Evolutionary conservation across 2,888 invertebrate species (phyloP), one percentile per base, ranked within the genome.

Genomic region (Oligia fasciuncula): DNA sequence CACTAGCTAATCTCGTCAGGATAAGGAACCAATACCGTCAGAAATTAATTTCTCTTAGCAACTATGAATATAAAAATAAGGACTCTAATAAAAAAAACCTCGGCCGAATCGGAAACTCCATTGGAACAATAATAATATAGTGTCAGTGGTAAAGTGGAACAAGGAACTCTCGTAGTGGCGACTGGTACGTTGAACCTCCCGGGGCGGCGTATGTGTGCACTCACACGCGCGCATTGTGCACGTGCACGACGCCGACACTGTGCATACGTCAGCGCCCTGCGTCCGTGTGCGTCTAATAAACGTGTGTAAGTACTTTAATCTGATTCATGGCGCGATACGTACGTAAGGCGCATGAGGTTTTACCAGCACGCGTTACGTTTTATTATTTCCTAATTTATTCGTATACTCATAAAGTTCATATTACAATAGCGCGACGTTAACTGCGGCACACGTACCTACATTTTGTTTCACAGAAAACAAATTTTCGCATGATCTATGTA

Each of bases 81-180:
- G 92, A 92, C 87, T 89, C 88, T 89, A 88, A 90, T 89, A 88
- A 90, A 92, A 92, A 93, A 93, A 90, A 84, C 85, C 84, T 90
- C 92, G 88, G 84, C 89, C 81, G 88, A 88, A 91, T 95, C 94
- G 94, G 95, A 95, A 95, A 95, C 94, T 94, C 91, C 93, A 94
- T 94, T 95, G 94, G 94, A 95, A 95, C 94, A 94, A 96, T 96
- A 96, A 96, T 96, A 96, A 95, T 94, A 95, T 95, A 95, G 95
- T 96, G 95, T 94, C 95, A 96, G 95, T 96, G 92, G 93, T 95
- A 95, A 96, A 96, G 96, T 97, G 94, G 96, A 97, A 97, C 96
- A 96, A 97, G 96, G 97, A 97, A 97, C 96, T 96, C 95, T 95
- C 95, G 94, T 94, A 95, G 96, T 95, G 94, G 95, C 93, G 94